Evolutionary conservation across 1,140 invertebrate genomes (phyloP), one percentile per base, ranked within the genome.

Genomic region (Cotesia vestalis): DNA sequence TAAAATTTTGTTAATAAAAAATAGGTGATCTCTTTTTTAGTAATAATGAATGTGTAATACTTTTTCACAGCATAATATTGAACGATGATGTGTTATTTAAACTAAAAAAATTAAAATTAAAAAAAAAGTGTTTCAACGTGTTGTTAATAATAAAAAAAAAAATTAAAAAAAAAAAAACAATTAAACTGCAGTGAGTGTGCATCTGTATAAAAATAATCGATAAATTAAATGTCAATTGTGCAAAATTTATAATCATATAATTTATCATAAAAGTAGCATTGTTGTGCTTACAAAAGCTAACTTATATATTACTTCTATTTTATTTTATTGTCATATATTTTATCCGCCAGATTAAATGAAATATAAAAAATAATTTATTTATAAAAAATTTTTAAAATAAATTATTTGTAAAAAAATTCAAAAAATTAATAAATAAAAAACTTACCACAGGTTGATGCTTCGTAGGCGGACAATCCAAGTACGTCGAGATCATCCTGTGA

Each of bases 401-500:
- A 3, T 52, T 11, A 52, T 52, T 27, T 27, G 3, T 27, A n/a
- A 52, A 52, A 52, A 52, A 52, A 3, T 52, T 35, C 2, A 35
- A 40, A n/a, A n/a, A 64, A 62, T 53, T 11, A 60, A 60, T 52
- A 20, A 40, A 46, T n/a, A 4, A 60, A 9, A 62, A 53, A 75
- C 84, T 78, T 87, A 92, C 91, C 91, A 82, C 90, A 81, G 73
- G 88, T 79, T 75, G 91, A 83, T 87, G 93, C 91, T 78, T 94
- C 92, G 78, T 91, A 93, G 75, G 40, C 40, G 11, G 87, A 88
- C 75, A 93, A 86, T 79, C 90, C 90, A 71, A 93, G 88, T 52
- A 90, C 88, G 79, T 94, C 92, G 71, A 93, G 88, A 81, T 93
- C 92, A 53, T 88, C 87, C 75, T 88, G 85, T 78, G 86, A 86